These are phyloP conservation scores for Temnopleurus reevesii DNA, from an alignment of 53 echinoderm and acorn worm species.

Conservation along the genomic window DNA sequence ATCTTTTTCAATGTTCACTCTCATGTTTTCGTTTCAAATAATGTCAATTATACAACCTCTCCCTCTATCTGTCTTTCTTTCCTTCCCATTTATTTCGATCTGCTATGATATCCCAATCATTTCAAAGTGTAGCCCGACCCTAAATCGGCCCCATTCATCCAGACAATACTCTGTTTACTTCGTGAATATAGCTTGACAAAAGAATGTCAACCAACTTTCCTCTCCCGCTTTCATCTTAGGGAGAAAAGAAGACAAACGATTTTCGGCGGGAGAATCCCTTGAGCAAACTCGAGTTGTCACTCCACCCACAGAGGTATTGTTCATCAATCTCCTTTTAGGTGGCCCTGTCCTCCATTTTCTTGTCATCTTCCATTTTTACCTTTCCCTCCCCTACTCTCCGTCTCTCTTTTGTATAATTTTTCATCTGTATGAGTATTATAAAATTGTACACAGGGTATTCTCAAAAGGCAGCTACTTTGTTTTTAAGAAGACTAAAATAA, in stretches of 20 bases:
- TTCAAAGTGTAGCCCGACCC: neutral
- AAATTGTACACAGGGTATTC: no score
- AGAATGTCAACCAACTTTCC: slow-evolving; percentile 50
- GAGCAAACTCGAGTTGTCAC: slow-evolving; percentile 46
- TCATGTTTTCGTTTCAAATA: no score
- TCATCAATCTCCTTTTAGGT: neutral
- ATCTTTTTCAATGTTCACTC: no score
- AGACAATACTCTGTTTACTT: slow-evolving; percentile 29
- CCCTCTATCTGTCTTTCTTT: neutral
- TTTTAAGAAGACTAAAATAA: no score
- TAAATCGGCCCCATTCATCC: neutral
- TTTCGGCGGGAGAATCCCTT: slow-evolving; percentile 33
- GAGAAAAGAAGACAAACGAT: slow-evolving; percentile 61
- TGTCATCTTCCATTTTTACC: no score
- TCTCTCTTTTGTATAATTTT: no score
- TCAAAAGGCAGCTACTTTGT: no score
- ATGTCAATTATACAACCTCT: no score
- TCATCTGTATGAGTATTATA: no score
- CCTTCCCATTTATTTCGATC: neutral
- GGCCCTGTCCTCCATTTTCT: no score
- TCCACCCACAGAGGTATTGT: slow-evolving; percentile 58
- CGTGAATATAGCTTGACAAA: slow-evolving; percentile 45
- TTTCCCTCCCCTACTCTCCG: neutral
- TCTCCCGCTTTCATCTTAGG: neutral
- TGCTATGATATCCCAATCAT: neutral